Evolutionary conservation across 2,888 invertebrate genomes (phyloP), one percentile per base, ranked within the genome.

Genomic region (Tetragonula carbonaria): DNA sequence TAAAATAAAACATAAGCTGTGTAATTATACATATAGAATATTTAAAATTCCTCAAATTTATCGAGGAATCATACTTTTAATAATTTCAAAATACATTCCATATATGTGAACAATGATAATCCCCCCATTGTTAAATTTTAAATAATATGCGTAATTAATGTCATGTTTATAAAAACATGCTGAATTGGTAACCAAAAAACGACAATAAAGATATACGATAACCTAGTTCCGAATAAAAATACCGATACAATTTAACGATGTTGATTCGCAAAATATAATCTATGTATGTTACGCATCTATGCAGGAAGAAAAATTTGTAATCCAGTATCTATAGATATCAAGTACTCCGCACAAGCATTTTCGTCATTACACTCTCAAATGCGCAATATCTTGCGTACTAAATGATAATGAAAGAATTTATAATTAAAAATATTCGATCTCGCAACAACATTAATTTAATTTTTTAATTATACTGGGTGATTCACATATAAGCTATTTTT

Each of bases 331-430:
- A 53, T 78, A 84, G 74, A 84, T 78, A 84, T 18, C 23, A 28
- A 45, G 51, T 38, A 74, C 50, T 23, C 65, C 55, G 74, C 21
- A 66, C 14, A 38, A 2, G 6, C 14, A 78, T 57, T 66, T 23
- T 71, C 53, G 62, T 63, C 57, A 16, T 51, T 70, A n/a, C 57
- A n/a, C 14, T 38, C 14, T 14, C 53, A 80, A 86, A 86, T 86
- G 67, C 86, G 86, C 59, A 86, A 71, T 82, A 82, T 63, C 18
- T 57, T 33, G 4, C 18, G n/a, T 66, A 57, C 38, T 23, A 55
- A 71, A 67, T 70, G 23, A 70, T 68, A 57, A 66, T 53, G 0
- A 38, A 76, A 51, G 51, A 55, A 67, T 65, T 71, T 53, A 38
- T 21, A 38, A 55, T 28, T 2, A 57, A 38, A 70, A 11, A 4